Percentiles rank a stretch among this genome's conserved stretches.
Conservation (phyloP, 1,140 invertebrate species). For the Saccostrea echinata region DNA sequence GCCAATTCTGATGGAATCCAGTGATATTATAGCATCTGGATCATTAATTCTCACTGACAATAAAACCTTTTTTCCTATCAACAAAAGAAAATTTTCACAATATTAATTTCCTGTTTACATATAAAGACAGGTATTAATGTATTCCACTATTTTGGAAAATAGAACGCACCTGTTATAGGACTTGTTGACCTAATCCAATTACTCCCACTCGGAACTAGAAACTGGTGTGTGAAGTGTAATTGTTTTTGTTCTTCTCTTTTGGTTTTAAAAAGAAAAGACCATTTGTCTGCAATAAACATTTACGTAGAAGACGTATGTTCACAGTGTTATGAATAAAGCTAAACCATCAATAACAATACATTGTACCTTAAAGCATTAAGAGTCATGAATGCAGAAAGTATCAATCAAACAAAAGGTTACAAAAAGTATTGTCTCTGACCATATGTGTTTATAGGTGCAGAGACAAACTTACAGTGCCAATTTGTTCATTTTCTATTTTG, state of each 20-base stretch:
- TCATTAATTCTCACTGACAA: slow-evolving; percentile 2
- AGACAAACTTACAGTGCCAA: too few species aligned
- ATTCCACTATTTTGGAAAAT: background rate
- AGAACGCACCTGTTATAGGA: background rate
- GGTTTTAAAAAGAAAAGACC: background rate
- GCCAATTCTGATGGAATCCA: background rate
- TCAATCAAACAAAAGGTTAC: too few species aligned
- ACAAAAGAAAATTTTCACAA: background rate
- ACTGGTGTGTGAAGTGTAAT: background rate
- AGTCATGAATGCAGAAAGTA: too few species aligned
- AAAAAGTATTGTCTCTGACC: too few species aligned
- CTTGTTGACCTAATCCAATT: background rate
- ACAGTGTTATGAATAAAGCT: too few species aligned
- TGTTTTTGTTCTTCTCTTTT: background rate
- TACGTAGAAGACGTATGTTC: background rate
- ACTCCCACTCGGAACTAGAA: background rate
- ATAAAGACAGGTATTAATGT: background rate
- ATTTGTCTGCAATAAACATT: background rate
- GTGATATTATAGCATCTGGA: background rate
- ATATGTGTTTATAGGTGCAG: too few species aligned
- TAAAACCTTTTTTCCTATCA: background rate
- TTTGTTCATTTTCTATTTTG: too few species aligned
- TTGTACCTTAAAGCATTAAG: too few species aligned
- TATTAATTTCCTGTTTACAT: background rate
- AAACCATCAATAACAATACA: too few species aligned